These are phyloP conservation scores for Eutolmus rufibarbis DNA, from an alignment of 2,888 invertebrate genomes.

Conservation along the genomic window DNA sequence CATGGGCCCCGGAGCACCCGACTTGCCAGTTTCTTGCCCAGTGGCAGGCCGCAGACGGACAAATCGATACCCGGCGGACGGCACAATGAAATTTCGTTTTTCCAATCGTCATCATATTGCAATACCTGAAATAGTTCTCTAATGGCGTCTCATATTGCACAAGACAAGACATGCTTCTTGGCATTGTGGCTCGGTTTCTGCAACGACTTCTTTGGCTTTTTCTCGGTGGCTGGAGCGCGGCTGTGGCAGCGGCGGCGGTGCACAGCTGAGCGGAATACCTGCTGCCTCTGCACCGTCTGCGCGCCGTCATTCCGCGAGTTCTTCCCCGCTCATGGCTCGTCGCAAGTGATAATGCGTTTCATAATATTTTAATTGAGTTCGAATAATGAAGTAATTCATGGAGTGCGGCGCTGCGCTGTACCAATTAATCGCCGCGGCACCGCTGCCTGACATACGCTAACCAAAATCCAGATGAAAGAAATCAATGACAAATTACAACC, in stretches of 20 bases:
- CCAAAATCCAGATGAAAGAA: slow-evolving; percentile 45
- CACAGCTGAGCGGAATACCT: slow-evolving; percentile 19
- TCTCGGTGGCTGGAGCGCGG: background rate
- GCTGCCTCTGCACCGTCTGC: slow-evolving; percentile 9
- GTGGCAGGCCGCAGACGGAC: background rate
- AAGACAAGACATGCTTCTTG: slow-evolving; percentile 35
- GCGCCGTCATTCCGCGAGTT: background rate
- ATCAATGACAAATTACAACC: slow-evolving; percentile 50
- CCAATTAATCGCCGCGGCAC: slow-evolving; percentile 32
- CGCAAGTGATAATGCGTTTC: slow-evolving; percentile 9
- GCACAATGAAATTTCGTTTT: slow-evolving; percentile 34
- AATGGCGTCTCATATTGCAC: slow-evolving; percentile 46
- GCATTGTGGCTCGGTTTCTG: slow-evolving; percentile 6
- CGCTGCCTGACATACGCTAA: slow-evolving; percentile 48
- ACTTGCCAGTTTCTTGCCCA: background rate
- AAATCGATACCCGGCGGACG: slow-evolving; percentile 18
- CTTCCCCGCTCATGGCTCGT: background rate
- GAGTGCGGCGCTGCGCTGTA: background rate
- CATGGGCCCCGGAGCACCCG: background rate
- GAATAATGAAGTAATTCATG: slow-evolving; percentile 3
- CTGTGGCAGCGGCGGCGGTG: background rate
- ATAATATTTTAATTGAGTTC: slow-evolving; percentile 23
- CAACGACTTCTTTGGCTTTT: background rate
- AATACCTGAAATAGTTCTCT: slow-evolving; percentile 40
- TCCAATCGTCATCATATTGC: slow-evolving; percentile 35